Evolutionary conservation across 1,140 invertebrate genomes (phyloP).

Genomic region (Calephelis virginiensis): DNA sequence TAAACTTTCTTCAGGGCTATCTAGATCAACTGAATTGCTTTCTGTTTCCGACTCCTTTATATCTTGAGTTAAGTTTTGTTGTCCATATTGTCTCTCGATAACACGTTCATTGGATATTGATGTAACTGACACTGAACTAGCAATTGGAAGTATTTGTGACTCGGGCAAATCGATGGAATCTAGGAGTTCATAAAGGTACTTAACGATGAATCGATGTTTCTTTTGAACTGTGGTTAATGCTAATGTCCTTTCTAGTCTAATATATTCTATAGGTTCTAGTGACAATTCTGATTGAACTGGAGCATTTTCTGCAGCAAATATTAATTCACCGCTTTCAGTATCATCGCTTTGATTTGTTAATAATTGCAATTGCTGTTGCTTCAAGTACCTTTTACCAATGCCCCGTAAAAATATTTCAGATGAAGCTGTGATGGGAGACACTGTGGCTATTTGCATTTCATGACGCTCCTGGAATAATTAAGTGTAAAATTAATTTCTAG

Average conservation of each 20-base stretch:
- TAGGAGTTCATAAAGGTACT: conserved; percentile 43
- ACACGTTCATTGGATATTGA: conserved; percentile 10
- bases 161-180: conserved; percentile 27
- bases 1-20: conserved; percentile 32
- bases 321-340: conserved; percentile 29
- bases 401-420: background rate
- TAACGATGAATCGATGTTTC: conserved; percentile 45
- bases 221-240: conserved; percentile 27
- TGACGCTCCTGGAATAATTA: conserved; percentile 41
- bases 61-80: conserved; percentile 29
- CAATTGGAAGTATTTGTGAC: conserved; percentile 1
- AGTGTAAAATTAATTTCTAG: too few relatives aligned
- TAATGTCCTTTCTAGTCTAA: conserved; percentile 31
- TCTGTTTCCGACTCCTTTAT: background rate
- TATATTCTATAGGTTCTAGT: conserved; percentile 40
- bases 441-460: conserved; percentile 49
- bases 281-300: conserved; percentile 34
- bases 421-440: conserved; percentile 32
- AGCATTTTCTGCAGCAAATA: conserved; percentile 29
- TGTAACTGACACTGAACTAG: conserved; percentile 20
- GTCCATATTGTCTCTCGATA: conserved; percentile 43
- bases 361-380: background rate
- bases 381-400: background rate
- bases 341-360: conserved; percentile 18
- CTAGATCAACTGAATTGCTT: conserved; percentile 3